Evolutionary conservation across 2,113 vertebrate genomes (phyloP).

Genomic region (Dryoscopus gambensis): DNA sequence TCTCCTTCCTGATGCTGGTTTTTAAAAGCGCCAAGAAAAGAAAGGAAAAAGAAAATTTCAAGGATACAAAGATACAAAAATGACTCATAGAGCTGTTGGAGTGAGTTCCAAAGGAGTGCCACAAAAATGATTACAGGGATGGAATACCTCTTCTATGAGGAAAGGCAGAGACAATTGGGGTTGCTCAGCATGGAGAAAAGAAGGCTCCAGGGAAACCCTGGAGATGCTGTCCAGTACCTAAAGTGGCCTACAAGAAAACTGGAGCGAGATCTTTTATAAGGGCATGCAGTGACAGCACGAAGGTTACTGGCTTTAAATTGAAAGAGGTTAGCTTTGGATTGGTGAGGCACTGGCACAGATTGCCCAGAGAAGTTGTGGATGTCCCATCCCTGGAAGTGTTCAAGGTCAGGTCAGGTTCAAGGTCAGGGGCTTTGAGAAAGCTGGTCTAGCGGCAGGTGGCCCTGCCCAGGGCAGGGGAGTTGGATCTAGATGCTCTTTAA

Average conservation of each 20-base stretch:
- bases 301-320: neutral
- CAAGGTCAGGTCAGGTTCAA: neutral
- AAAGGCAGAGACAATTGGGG: neutral
- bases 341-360: neutral
- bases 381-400: neutral
- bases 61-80: neutral
- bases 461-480: neutral
- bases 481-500: too few species aligned
- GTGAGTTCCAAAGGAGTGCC: neutral
- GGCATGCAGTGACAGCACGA: neutral
- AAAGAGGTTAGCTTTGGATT: neutral
- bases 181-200: neutral
- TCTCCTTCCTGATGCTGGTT: neutral
- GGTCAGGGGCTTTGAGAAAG: neutral
- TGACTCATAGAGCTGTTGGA: neutral
- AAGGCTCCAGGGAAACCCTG: neutral
- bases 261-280: neutral
- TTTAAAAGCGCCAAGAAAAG: neutral
- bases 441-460: neutral
- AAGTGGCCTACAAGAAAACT: neutral
- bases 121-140: neutral
- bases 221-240: neutral
- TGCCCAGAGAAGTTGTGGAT: neutral
- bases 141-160: neutral
- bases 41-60: neutral